Evolutionary conservation across 2,113 vertebrate species (phyloP).

Genomic region (Melanotaenia duboulayi): DNA sequence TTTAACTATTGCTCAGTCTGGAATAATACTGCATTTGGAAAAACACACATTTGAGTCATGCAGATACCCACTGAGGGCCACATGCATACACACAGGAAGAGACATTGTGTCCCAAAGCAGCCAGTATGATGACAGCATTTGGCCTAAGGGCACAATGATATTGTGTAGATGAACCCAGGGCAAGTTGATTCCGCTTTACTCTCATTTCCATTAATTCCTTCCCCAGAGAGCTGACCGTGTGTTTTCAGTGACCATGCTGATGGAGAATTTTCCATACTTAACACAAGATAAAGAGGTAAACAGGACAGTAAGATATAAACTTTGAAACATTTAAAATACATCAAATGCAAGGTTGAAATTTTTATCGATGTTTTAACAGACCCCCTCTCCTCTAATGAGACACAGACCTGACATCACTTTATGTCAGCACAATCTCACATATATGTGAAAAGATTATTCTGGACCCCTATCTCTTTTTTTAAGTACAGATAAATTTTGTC

Average conservation of each 20-base stretch:
- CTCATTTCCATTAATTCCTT: constrained; percentile 43
- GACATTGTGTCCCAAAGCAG: constrained; percentile 6
- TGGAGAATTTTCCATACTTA: background rate
- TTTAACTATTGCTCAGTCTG: background rate
- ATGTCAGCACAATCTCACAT: too few relatives aligned
- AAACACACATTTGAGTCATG: constrained; percentile 10
- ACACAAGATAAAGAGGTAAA: background rate
- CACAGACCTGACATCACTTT: too few relatives aligned
- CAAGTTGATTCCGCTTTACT: constrained; percentile 22
- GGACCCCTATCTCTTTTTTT: too few relatives aligned
- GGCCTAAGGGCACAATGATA: background rate
- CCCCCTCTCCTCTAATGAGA: too few relatives aligned
- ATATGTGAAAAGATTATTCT: too few relatives aligned
- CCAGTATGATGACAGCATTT: background rate
- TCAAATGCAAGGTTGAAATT: too few relatives aligned
- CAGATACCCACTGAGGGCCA: constrained; percentile 3
- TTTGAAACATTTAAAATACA: too few relatives aligned
- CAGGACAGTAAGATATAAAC: too few relatives aligned
- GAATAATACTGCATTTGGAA: background rate
- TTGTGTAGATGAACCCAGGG: constrained; percentile 40
- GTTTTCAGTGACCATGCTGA: constrained; percentile 3
- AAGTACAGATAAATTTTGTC: too few relatives aligned
- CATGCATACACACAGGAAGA: background rate
- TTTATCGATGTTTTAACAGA: too few relatives aligned
- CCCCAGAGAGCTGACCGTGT: constrained; percentile 23